These are phyloP conservation scores for Tragelaphus scriptus DNA, from an alignment of 2,113 vertebrate species.

Conservation along the genomic window DNA sequence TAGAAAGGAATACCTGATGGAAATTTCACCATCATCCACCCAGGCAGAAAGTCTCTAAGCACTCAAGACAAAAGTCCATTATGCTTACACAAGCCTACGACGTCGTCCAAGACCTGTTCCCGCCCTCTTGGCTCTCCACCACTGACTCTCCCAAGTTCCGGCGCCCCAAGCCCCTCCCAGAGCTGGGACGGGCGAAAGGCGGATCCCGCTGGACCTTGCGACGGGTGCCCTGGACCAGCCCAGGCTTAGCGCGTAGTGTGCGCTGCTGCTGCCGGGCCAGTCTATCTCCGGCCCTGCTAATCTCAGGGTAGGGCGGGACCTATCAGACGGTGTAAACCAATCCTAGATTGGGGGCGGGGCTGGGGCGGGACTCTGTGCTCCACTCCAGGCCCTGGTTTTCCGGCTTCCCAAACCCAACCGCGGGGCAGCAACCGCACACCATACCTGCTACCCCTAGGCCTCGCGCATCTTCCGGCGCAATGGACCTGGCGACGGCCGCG, in stretches of 20 bases:
- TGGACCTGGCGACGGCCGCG: conserved; percentile 39
- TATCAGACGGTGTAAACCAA: background rate
- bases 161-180: background rate
- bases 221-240: accelerated
- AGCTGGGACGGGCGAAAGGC: background rate
- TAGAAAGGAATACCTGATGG: background rate
- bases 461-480: accelerated
- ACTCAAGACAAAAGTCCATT: background rate
- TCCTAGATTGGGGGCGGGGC: background rate
- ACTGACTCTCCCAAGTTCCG: background rate
- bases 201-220: accelerated
- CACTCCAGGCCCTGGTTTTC: background rate
- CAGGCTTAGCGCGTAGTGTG: accelerated
- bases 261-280: accelerated
- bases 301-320: background rate
- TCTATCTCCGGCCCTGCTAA: background rate
- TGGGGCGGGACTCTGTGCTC: background rate
- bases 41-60: background rate
- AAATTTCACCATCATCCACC: background rate
- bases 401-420: accelerated
- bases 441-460: accelerated
- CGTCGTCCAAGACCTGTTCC: too few relatives aligned
- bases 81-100: background rate
- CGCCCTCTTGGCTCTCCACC: background rate
- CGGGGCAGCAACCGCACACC: accelerated